Evolutionary conservation across 2,888 invertebrate species (phyloP).

Genomic region (Meteorus cinctellus): DNA sequence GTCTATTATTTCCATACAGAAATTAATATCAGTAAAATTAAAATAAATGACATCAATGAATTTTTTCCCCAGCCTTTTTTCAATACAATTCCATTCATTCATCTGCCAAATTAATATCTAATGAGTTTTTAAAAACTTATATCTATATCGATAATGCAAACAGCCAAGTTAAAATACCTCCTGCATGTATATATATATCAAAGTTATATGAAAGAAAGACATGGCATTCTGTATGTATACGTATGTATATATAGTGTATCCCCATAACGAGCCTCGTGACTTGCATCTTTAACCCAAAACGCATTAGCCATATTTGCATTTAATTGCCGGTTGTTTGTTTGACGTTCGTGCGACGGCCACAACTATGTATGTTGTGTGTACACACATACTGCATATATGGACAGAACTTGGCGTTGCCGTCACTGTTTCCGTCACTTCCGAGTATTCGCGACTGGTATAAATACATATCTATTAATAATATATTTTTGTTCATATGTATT

Average conservation of each 20-base stretch:
- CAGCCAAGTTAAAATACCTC: too few relatives aligned
- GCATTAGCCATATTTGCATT: conserved; percentile 72
- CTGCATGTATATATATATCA: too few relatives aligned
- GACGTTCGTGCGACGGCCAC: conserved; percentile 55
- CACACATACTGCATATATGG: conserved; percentile 25
- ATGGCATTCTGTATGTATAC: neutral
- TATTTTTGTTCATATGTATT: conserved; percentile 13
- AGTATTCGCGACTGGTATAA: conserved; percentile 44
- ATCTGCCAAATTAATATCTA: too few relatives aligned
- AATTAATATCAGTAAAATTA: too few relatives aligned
- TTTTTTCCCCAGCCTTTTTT: too few relatives aligned
- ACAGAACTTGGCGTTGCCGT: conserved; percentile 40
- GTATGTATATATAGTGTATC: conserved; percentile 19
- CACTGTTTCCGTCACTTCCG: conserved; percentile 45
- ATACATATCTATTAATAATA: conserved; percentile 15
- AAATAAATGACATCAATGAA: too few relatives aligned
- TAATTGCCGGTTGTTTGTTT: conserved; percentile 73
- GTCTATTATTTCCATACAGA: too few relatives aligned
- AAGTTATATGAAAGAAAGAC: too few relatives aligned
- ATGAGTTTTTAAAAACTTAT: too few relatives aligned
- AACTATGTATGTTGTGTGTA: conserved; percentile 37
- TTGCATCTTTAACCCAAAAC: conserved; percentile 69
- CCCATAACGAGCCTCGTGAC: conserved; percentile 68
- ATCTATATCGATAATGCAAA: too few relatives aligned
- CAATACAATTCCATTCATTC: too few relatives aligned